Evolutionary conservation across 2,888 invertebrate species (phyloP).

Genomic region (Vanessa cardui): DNA sequence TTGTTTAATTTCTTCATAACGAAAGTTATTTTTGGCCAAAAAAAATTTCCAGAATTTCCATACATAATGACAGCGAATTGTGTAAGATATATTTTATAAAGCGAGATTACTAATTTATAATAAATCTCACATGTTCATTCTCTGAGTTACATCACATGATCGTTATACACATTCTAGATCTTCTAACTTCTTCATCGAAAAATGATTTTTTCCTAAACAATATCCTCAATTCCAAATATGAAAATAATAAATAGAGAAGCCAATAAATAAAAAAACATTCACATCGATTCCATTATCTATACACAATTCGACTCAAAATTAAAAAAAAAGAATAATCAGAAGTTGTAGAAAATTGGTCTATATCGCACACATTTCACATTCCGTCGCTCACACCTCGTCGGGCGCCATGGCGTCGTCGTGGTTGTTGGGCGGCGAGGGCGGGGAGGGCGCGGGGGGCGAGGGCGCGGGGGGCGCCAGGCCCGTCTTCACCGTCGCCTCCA

Average conservation of each 20-base stretch:
- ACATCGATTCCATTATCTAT: not conserved
- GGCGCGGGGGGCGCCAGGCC: slow-evolving; percentile 55
- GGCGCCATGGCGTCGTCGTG: slow-evolving; percentile 78
- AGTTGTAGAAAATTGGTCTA: slow-evolving; percentile 10
- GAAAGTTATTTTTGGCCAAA: not conserved
- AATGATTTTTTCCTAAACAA: too few relatives aligned
- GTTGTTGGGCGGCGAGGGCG: slow-evolving; percentile 58
- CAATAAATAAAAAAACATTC: not conserved
- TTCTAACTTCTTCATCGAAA: not conserved
- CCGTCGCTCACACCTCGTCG: slow-evolving; percentile 80
- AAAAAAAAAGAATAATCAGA: not conserved
- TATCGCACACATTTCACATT: not conserved
- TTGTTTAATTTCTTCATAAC: slow-evolving; percentile 1
- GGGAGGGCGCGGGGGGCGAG: slow-evolving; percentile 56
- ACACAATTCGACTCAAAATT: slow-evolving; percentile 9
- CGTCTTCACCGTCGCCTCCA: slow-evolving; percentile 84
- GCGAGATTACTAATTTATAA: not conserved
- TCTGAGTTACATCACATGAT: not conserved
- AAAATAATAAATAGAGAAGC: not conserved
- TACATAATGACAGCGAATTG: slow-evolving; percentile 1
- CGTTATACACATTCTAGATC: not conserved
- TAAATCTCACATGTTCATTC: not conserved
- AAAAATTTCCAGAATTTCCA: not conserved
- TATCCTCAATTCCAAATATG: not conserved
- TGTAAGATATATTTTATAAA: not conserved